A percentile compares a stretch with the other conserved stretches of the same genome.
Evolutionary conservation across 2,888 invertebrate genomes (phyloP).

Genomic region (Scaptodrosophila latifasciaeformis): DNA sequence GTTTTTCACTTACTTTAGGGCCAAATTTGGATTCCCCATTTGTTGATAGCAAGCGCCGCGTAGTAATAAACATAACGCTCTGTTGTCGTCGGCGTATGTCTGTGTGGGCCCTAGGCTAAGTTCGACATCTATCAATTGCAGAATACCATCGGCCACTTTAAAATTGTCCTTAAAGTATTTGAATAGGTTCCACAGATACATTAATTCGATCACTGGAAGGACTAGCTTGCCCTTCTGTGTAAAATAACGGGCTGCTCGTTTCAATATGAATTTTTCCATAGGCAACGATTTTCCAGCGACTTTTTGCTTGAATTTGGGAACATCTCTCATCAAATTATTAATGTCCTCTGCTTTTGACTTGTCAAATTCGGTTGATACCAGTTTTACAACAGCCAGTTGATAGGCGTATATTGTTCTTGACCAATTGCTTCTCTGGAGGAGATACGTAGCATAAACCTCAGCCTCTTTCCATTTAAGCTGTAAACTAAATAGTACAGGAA

Average conservation of each 20-base stretch:
- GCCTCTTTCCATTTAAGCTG: conserved; percentile 84
- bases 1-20: conserved; percentile 80
- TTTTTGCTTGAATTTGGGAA: conserved; percentile 88
- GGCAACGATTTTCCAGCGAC: conserved; percentile 98
- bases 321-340: conserved; percentile 81
- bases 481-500: no score
- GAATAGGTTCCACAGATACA: conserved; percentile 96
- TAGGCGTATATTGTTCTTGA: conserved; percentile 94
- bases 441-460: conserved; percentile 81
- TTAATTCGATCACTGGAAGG: conserved; percentile 89
- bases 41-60: conserved; percentile 89
- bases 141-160: conserved; percentile 79
- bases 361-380: conserved; percentile 81
- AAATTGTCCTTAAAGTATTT: conserved; percentile 85
- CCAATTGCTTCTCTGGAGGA: conserved; percentile 90
- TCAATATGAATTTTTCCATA: conserved; percentile 96
- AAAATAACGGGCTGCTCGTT: conserved; percentile 86
- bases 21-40: conserved; percentile 85
- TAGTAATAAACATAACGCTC: conserved; percentile 84
- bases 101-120: conserved; percentile 52
- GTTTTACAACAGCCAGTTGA: conserved; percentile 88
- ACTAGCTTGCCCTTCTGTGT: conserved; percentile 84
- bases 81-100: conserved; percentile 81
- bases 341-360: conserved; percentile 72
- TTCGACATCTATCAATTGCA: conserved; percentile 79